Conservation (phyloP, 2,113 vertebrate genomes). For the Planiliza haematocheilus region DNA sequence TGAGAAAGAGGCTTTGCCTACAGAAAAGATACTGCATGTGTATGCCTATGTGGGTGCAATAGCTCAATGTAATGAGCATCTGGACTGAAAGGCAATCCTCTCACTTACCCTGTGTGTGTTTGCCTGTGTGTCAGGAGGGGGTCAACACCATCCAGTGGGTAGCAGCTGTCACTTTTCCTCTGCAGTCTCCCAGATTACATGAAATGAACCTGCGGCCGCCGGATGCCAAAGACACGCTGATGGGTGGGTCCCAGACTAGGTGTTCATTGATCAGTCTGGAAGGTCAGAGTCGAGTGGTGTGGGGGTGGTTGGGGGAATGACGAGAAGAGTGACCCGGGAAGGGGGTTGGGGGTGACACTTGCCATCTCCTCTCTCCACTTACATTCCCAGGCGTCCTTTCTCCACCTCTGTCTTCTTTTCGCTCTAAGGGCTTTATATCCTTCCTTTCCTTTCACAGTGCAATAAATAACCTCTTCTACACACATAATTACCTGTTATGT, state of each 20-base stretch:
- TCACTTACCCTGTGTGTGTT: constrained; percentile 21
- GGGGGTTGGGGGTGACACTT: constrained; percentile 6
- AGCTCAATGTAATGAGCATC: constrained; percentile 56
- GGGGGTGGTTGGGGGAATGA: constrained; percentile 4
- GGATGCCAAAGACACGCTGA: constrained; percentile 37
- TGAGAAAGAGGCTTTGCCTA: not conserved
- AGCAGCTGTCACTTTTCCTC: constrained; percentile 66
- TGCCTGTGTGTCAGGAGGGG: constrained; percentile 46
- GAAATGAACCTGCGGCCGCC: constrained; percentile 29
- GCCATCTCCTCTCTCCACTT: constrained; percentile 22
- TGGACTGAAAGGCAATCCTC: constrained; percentile 60
- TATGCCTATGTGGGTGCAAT: constrained; percentile 17
- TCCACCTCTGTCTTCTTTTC: constrained; percentile 17
- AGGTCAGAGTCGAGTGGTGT: constrained; percentile 41
- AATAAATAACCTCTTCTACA: constrained; percentile 7
- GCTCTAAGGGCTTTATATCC: not conserved
- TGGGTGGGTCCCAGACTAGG: constrained; percentile 46
- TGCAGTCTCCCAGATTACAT: constrained; percentile 56
- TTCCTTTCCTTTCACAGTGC: not conserved
- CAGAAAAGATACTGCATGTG: not conserved
- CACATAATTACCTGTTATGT: not conserved
- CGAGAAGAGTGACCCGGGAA: constrained; percentile 37
- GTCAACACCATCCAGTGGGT: constrained; percentile 62
- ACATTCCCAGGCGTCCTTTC: constrained; percentile 19
- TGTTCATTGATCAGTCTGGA: constrained; percentile 73